Evolutionary conservation across 2,113 vertebrate species (phyloP).

Genomic region (Nannobrachium achirus): DNA sequence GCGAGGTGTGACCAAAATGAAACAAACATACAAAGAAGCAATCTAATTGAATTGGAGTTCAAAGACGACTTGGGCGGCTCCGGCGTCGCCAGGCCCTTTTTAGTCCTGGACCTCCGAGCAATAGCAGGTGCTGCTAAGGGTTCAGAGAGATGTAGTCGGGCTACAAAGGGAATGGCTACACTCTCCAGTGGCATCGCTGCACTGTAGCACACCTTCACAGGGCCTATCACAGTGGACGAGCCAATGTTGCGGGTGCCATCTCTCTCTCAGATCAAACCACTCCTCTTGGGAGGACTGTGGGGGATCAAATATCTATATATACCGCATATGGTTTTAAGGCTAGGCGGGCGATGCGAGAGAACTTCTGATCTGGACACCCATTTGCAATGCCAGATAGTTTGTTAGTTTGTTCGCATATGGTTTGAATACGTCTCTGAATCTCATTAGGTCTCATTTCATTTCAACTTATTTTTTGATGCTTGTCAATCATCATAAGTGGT

Average conservation of each 20-base stretch:
- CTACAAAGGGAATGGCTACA: slow-evolving; percentile 51
- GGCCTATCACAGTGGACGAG: slow-evolving; percentile 58
- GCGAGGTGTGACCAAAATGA: slow-evolving; percentile 78
- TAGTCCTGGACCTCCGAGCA: slow-evolving; percentile 70
- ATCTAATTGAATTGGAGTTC: slow-evolving; percentile 79
- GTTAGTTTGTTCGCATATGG: slow-evolving; percentile 44
- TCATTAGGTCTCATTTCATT: slow-evolving; percentile 47
- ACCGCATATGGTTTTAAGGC: slow-evolving; percentile 45
- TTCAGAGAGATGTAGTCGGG: slow-evolving; percentile 52
- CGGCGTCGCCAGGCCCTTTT: slow-evolving; percentile 61
- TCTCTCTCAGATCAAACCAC: slow-evolving; percentile 74
- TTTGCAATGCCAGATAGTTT: slow-evolving; percentile 50
- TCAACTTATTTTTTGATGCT: slow-evolving; percentile 46
- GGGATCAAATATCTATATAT: slow-evolving; percentile 70
- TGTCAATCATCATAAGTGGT: slow-evolving; percentile 20
- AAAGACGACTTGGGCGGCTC: slow-evolving; percentile 68
- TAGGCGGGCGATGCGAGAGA: slow-evolving; percentile 49
- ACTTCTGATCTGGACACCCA: slow-evolving; percentile 47
- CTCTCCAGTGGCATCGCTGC: slow-evolving; percentile 61
- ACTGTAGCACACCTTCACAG: slow-evolving; percentile 54
- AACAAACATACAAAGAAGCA: slow-evolving; percentile 77
- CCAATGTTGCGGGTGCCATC: slow-evolving; percentile 67
- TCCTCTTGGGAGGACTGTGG: slow-evolving; percentile 66
- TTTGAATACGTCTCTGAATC: slow-evolving; percentile 46
- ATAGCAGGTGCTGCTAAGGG: slow-evolving; percentile 67